Base-by-base conservation (phyloP, 2,888 invertebrate genomes). In the Dryococelus australis region DNA sequence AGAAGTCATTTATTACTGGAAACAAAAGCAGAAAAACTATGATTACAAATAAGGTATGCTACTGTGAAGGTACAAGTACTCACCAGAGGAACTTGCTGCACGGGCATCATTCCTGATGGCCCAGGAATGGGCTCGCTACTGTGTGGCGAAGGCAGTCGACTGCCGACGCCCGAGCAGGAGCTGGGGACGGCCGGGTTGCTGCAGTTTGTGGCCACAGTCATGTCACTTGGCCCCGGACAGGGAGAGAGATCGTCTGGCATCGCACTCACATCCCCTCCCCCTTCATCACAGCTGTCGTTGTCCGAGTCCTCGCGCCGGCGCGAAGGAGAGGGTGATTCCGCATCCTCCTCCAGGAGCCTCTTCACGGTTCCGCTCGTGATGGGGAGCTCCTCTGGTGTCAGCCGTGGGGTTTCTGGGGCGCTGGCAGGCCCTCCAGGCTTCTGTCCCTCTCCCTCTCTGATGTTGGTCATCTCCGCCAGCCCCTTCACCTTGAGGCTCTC, bases 401-500 rank as follows among this genome's bases (percentile, higher is more conserved):
- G 43, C 65, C 65, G 65, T n/a, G 89, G 86, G 9, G 85, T 86
- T n/a, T 89, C 89, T 51, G 89, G 85, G 88, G 78, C 65, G 90
- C 85, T 86, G 65, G 51, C 88, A 78, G 85, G 87, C 84, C 83
- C 85, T 83, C 88, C 88, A 53, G 88, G 89, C 43, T 88, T 90
- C 86, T 90, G 90, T 85, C 90, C 90, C 87, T 90, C 88, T 47
- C 89, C 90, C 81, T 87, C 92, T 91, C 89, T 91, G 89, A 94
- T 93, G 92, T 96, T 97, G 92, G 97, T 97, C 97, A 98, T 97
- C 94, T 98, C 98, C 93, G 97, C 97, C 92, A 98, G 94, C 92
- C 98, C 98, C 94, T 98, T 97, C 89, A 98, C 97, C 94, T 98
- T 97, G 90, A 98, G 95, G 93, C 97, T 97, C 94, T 98, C 97